A percentile compares a stretch with the other conserved stretches of the same genome.
Conservation (phyloP, 2,797 vertebrate genomes). For the Chiropotes sagulatus region DNA sequence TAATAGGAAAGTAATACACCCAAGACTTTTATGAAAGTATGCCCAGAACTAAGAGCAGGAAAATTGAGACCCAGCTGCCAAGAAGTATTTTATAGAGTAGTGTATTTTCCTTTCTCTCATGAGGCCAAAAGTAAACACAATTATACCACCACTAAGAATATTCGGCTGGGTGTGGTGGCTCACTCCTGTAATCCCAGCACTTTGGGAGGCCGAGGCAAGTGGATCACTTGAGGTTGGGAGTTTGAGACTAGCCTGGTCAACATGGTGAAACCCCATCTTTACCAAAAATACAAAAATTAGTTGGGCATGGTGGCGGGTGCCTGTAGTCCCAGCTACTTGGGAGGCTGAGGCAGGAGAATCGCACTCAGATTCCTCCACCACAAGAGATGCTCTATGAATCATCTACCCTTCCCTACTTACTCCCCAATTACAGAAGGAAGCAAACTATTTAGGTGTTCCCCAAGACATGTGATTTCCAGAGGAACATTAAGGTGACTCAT, state of each 20-base stretch:
- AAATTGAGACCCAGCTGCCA: background rate
- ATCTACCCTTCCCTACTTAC: background rate
- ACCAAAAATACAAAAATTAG: background rate
- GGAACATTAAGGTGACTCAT: conserved; percentile 10
- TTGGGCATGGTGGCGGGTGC: background rate
- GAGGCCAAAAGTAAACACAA: conserved; percentile 31
- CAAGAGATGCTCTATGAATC: background rate
- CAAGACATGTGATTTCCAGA: background rate
- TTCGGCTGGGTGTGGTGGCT: background rate
- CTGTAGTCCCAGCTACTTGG: background rate
- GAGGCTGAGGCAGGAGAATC: background rate
- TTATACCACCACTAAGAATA: background rate
- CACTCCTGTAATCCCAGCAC: background rate
- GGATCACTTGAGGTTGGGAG: background rate
- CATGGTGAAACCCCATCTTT: background rate
- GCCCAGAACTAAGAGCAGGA: background rate
- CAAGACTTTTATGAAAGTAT: background rate
- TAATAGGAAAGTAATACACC: background rate
- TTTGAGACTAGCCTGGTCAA: background rate
- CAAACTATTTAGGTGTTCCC: conserved; percentile 8
- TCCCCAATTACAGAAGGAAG: conserved; percentile 28
- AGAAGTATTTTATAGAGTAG: background rate
- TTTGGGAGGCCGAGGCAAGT: background rate
- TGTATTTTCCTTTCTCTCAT: background rate
- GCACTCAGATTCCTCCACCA: background rate